Percentiles rank a stretch among this genome's conserved stretches.
These are phyloP conservation scores for Acleris literana DNA, from an alignment of 2,888 invertebrate genomes.

Conservation along the genomic window DNA sequence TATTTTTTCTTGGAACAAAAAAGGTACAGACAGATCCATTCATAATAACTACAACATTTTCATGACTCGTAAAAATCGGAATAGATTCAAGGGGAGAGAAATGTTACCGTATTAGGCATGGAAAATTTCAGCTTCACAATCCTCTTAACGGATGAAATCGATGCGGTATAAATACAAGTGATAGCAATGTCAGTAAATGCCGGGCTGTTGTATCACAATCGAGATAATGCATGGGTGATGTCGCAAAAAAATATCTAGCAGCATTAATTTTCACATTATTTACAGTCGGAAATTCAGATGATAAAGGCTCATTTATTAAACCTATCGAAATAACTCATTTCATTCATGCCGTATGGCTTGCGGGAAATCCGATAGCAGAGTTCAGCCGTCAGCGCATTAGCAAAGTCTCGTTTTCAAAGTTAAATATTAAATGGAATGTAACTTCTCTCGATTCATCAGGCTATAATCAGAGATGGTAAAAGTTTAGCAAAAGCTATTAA, in stretches of 20 bases:
- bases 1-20: no score
- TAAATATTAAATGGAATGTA: no score
- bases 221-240: background rate
- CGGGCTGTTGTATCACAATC: constrained; percentile 8
- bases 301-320: constrained; percentile 8
- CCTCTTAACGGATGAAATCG: background rate
- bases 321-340: background rate
- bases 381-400: background rate
- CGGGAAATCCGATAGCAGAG: background rate
- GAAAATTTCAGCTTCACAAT: no score
- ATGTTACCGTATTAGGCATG: no score
- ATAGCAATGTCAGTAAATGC: background rate
- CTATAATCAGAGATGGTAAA: no score
- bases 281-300: constrained; percentile 2
- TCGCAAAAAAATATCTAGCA: constrained; percentile 1
- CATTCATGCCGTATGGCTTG: background rate
- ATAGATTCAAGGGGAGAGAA: no score
- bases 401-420: no score
- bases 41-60: no score
- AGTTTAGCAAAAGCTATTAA: no score
- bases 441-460: no score
- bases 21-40: no score
- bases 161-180: background rate
- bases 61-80: no score
- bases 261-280: constrained; percentile 16